A percentile compares a stretch with the other conserved stretches of the same genome.
Evolutionary conservation across 1,140 invertebrate species (phyloP).

Genomic region (Zaprionus taronus): DNA sequence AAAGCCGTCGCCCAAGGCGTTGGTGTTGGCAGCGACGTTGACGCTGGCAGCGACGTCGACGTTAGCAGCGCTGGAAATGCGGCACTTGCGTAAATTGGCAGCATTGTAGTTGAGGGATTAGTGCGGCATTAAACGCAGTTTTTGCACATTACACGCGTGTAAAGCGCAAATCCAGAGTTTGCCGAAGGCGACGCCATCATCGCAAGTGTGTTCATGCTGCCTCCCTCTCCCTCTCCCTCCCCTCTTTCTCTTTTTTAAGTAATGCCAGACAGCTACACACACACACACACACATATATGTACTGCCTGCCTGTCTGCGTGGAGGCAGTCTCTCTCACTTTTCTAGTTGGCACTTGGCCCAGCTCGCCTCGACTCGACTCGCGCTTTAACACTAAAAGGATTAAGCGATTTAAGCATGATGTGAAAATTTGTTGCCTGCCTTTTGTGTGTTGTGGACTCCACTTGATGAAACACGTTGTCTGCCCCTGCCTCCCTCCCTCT

Average conservation of each 20-base stretch:
- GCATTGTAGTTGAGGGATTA: conserved; percentile 82
- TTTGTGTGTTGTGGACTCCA: conserved; percentile 30
- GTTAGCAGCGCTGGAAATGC: conserved; percentile 40
- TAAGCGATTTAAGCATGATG: conserved; percentile 78
- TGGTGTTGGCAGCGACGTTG: conserved; percentile 18
- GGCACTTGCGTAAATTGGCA: conserved; percentile 81
- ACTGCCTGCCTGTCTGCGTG: neutral
- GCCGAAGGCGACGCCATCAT: conserved; percentile 35
- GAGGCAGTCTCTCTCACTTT: neutral
- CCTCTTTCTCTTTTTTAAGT: conserved; percentile 63
- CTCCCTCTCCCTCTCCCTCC: neutral
- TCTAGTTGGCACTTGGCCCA: conserved; percentile 65
- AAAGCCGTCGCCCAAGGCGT: conserved; percentile 48
- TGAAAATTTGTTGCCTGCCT: conserved; percentile 75
- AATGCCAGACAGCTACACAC: conserved; percentile 45
- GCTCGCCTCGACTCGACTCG: conserved; percentile 61
- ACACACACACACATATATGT: conserved; percentile 9
- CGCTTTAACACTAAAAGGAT: conserved; percentile 77
- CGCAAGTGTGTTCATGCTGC: conserved; percentile 30
- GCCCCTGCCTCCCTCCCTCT: conserved; percentile 6
- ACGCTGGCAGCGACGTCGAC: conserved; percentile 20
- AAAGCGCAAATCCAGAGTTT: conserved; percentile 74
- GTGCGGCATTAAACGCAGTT: conserved; percentile 81
- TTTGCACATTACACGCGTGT: conserved; percentile 82
- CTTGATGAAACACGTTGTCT: conserved; percentile 43